These are phyloP conservation scores for Phalacrocorax carbo DNA, from an alignment of 2,113 vertebrate species.

Conservation along the genomic window DNA sequence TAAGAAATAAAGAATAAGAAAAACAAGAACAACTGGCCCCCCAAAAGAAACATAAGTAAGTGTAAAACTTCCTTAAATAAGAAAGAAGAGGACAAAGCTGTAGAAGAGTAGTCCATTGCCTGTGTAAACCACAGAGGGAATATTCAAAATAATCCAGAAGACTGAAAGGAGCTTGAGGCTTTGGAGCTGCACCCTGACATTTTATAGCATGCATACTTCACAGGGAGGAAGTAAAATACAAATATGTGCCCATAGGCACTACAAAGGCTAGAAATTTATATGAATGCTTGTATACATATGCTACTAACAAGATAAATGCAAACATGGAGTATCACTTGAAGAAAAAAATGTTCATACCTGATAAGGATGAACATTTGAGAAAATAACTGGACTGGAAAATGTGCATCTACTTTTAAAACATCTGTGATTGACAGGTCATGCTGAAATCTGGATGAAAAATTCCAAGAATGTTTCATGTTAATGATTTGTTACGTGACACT, in stretches of 20 bases:
- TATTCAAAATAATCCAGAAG: neutral
- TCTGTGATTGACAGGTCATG: neutral
- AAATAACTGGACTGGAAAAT: neutral
- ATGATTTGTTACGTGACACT: neutral
- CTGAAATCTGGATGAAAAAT: neutral
- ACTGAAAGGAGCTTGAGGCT: neutral
- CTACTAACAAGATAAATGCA: neutral
- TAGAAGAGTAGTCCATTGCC: neutral
- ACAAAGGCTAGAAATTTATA: neutral
- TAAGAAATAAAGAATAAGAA: neutral
- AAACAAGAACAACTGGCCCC: neutral
- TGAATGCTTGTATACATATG: neutral
- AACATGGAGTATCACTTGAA: neutral
- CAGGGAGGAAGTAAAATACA: neutral
- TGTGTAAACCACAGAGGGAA: neutral
- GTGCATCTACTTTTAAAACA: neutral
- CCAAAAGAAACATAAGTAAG: neutral
- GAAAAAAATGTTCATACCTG: neutral
- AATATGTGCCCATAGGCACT: neutral
- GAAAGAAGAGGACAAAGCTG: neutral
- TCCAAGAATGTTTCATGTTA: neutral
- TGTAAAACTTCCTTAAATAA: neutral
- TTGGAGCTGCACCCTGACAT: neutral
- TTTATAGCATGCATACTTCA: neutral
- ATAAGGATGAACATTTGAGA: neutral